Evolutionary conservation across 2,888 invertebrate species (phyloP).

Genomic region (Melieria picta): DNA sequence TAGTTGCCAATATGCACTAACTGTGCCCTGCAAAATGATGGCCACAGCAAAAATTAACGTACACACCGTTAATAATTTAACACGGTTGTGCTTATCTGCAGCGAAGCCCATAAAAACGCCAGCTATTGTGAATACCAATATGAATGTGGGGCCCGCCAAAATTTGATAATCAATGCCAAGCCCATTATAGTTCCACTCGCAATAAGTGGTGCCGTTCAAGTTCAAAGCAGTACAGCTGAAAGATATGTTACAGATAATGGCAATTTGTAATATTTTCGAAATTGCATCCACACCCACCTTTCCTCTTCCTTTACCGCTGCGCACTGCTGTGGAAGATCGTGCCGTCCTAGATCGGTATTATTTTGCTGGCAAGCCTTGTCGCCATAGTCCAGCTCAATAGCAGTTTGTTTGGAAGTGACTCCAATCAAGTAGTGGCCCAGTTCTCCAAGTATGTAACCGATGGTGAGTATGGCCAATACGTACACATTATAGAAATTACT

Average conservation of each 20-base stretch:
- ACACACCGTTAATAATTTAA: conserved; percentile 79
- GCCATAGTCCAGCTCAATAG: conserved; percentile 85
- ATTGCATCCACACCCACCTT: conserved; percentile 59
- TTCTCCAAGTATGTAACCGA: conserved; percentile 87
- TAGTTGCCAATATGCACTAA: conserved; percentile 90
- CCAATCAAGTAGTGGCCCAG: conserved; percentile 89
- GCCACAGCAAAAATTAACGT: conserved; percentile 84
- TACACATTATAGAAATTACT: conserved; percentile 80
- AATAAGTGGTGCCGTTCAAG: conserved; percentile 79
- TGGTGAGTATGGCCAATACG: conserved; percentile 80
- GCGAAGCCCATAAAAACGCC: conserved; percentile 86
- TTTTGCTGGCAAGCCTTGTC: conserved; percentile 87
- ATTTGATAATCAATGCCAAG: conserved; percentile 92
- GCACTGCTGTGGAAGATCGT: conserved; percentile 70
- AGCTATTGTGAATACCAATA: conserved; percentile 88
- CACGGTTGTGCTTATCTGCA: conserved; percentile 82
- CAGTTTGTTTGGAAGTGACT: conserved; percentile 87
- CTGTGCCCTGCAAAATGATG: conserved; percentile 85
- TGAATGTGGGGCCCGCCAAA: conserved; percentile 91
- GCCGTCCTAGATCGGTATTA: conserved; percentile 69
- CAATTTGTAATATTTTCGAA: background rate
- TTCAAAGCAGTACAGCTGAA: conserved; percentile 73
- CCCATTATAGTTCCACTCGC: conserved; percentile 94
- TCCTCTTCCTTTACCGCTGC: conserved; percentile 69
- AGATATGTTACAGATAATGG: background rate